A percentile compares a stretch with the other conserved stretches of the same genome.
Conservation (phyloP, 2,113 vertebrate genomes). For the Lichenostomus cassidix region DNA sequence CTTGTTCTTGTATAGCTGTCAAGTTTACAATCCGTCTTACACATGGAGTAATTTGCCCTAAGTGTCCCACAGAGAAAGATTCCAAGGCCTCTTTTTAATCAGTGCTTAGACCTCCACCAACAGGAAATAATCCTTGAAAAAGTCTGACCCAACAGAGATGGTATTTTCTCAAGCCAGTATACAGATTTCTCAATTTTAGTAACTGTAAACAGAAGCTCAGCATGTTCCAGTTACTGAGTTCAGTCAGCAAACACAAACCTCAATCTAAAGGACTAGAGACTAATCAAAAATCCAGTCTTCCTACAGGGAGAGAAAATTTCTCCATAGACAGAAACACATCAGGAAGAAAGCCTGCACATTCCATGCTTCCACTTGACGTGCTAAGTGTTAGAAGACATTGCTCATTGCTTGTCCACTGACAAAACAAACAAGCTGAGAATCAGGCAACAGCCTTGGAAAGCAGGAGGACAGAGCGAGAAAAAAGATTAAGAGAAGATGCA, state of each 20-base stretch:
- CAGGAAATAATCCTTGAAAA: not conserved
- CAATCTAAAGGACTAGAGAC: not conserved
- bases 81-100: not conserved
- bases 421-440: not conserved
- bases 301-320: not conserved
- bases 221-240: not conserved
- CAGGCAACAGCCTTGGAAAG: not conserved
- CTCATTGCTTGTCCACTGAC: not conserved
- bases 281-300: not conserved
- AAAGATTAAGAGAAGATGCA: not conserved
- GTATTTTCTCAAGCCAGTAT: not conserved
- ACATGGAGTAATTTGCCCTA: not conserved
- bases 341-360: not conserved
- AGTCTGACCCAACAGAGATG: not conserved
- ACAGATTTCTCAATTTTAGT: not conserved
- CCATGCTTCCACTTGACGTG: not conserved
- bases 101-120: not conserved
- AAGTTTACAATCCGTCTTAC: not conserved
- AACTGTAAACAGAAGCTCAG: not conserved
- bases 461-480: not conserved
- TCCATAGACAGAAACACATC: not conserved
- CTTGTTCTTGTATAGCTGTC: not conserved
- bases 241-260: not conserved
- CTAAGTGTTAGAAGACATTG: not conserved
- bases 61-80: not conserved